These are phyloP conservation scores for Conus betulinus DNA, from an alignment of 1,140 invertebrate species.

Conservation along the genomic window DNA sequence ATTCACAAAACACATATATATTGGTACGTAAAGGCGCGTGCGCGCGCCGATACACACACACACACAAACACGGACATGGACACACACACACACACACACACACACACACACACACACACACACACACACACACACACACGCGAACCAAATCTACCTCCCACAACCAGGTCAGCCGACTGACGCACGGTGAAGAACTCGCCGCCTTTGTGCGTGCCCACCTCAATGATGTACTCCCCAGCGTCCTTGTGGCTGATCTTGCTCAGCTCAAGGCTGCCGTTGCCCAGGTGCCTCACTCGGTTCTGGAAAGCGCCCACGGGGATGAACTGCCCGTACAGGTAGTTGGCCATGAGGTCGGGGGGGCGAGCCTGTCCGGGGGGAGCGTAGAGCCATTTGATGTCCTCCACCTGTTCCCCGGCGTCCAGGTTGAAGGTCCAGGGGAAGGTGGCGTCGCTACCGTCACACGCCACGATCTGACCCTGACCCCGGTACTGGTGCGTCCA, in stretches of 20 bases:
- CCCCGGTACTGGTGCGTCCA: neutral
- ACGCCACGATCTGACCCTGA: neutral
- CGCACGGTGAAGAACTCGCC: neutral
- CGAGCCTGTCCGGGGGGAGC: neutral
- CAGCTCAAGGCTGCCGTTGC: neutral
- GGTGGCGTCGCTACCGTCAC: neutral
- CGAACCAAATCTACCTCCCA: neutral
- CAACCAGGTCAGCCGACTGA: neutral
- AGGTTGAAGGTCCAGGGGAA: neutral
- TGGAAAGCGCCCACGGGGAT: neutral
- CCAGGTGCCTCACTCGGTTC: neutral
- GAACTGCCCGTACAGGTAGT: neutral
- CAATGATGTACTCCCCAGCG: neutral
- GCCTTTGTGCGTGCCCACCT: neutral
- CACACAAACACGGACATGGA: neutral
- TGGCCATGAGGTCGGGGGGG: neutral
- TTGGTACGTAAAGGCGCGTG: no score
- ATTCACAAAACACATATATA: no score
- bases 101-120: neutral
- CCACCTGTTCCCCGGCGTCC: neutral
- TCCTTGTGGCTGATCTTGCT: neutral
- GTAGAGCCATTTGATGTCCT: neutral
- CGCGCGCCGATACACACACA: neutral
- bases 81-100: neutral
- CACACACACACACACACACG: neutral